Base-by-base conservation (phyloP, 2,797 vertebrate genomes). In the Fringilla coelebs region DNA sequence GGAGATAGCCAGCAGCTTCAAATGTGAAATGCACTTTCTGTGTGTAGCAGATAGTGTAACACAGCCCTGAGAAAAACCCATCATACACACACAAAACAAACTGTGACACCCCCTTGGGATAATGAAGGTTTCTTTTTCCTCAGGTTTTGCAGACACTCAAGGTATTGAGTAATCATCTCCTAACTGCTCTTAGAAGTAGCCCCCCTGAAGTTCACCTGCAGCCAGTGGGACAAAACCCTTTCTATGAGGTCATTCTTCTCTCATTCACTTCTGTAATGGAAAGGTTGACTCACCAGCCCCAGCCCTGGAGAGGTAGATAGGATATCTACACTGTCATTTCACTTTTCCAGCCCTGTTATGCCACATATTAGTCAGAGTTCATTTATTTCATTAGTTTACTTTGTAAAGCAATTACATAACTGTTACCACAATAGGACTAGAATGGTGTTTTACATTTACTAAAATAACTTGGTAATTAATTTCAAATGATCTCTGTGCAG, bases 371-470 rank as follows among this genome's bases (percentile, higher is more conserved):
- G 93, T 94, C 88, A 92, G 93, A 96, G 88, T 87, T 96, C 92
- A 90, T 96, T 97, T 92, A 91, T 87, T 96, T 94, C 85, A 92
- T 97, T 96, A 94, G 93, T 96, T 97, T 96, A 92, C 90, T 84
- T 83, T 89, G 91, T 92, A 94, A 92, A 92, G 80, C 90, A 96
- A 88, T 96, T 94, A 89, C 68, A 74, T 96, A 92, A 93, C 72
- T 89, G 92, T 91, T 97, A 74, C 87, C 85, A 89, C 94, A 96
- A 86, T 91, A 93, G 76, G 77, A 61, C 80, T 86, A n/a, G 87
- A 94, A 91, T 76, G 84, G 85, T 92, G 79, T 96, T 89, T 93
- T 94, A 92, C 94, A 91, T 94, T 96, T 94, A 67, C 90, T 96
- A 77, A 92, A 96, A 93, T 91, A 97, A 96, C 83, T 90, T 85